Base-by-base conservation (phyloP, 1,140 invertebrate genomes). In the Bombus fervidus region DNA sequence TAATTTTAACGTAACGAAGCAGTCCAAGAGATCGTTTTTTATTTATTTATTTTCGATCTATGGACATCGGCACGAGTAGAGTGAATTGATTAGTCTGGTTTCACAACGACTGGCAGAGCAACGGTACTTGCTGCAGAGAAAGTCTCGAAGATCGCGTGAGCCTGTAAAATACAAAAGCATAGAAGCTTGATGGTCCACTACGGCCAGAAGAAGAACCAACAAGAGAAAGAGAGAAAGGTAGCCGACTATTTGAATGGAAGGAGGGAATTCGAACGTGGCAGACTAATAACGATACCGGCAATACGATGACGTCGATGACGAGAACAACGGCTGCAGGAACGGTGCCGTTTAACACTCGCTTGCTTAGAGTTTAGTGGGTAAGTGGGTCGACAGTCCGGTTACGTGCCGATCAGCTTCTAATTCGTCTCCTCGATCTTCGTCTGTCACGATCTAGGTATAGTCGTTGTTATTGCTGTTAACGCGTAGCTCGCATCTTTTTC, bases 61-160 rank as follows among this genome's bases (percentile, higher is more conserved):
- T 53, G 47, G 0, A 53, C 18, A 53, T 8, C 47, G 47, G 18
- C 2, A 22, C 1, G 39, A 13, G 34, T 10, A 28, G 12, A 28
- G 47, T 18, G 34, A 25, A 53, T 76, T 13, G 47, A 71, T 71
- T 41, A 39, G 22, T 72, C 41, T 25, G 31, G 41, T n/a, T 62
- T n/a, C 28, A n/a, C 22, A 4, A 4, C 25, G 59, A 28, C 4
- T 12, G 6, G 13, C 28, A 12, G 85, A 91, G 82, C 91, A 94
- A 95, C 94, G 94, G 94, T 95, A 95, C 94, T 92, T 87, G 93
- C 84, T 92, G 92, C 91, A 92, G 94, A 95, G 94, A 95, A 95
- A 95, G 94, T 95, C 79, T 37, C 64, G 47, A 53, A 53, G 34
- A 69, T 43, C 62, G 76, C 68, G 75, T 22, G 64, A 85, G 64